Base-by-base conservation (phyloP, 2,888 invertebrate genomes). In the Heteromurus nitidus region DNA sequence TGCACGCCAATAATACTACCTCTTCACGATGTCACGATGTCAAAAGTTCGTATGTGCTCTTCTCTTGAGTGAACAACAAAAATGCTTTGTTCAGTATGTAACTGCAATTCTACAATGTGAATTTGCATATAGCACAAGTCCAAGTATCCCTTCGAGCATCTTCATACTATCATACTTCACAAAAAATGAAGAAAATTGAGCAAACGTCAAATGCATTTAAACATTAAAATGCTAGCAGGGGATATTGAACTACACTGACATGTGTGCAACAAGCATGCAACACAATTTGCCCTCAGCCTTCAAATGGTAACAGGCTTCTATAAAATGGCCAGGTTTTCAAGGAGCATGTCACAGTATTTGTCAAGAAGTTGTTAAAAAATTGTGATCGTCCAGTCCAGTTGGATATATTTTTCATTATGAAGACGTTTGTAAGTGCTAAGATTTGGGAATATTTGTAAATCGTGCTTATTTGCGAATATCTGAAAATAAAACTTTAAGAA, bases 391-490 rank as follows among this genome's bases (percentile, higher is more conserved):
- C 58, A 24, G 26, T 2, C n/a, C 18, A 9, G 36, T 22, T 53
- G 53, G 53, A 53, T 18, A 36, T 22, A 3, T 16, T 30, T n/a
- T 31, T 73, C 75, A 82, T 28, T 22, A 82, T 82, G 82, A 76
- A 44, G 20, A 58, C 55, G 47, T 68, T 82, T 47, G 82, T 82
- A 77, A 82, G 82, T 70, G 1, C 22, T 16, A 18, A 73, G 65
- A 30, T 13, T 7, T 30, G 30, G 31, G n/a, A 58, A 24, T 11
- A n/a, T 24, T 28, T 11, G 16, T 36, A 9, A n/a, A 44, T 65
- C 42, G 16, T 20, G 42, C 3, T 13, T 7, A n/a, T 7, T 50
- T 18, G 50, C n/a, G n/a, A 64, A n/a, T 64, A 31, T 9, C 7
- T 30, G 18, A 64, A 31, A n/a, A 18, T 31, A 20, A 50, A 1